These are phyloP conservation scores for Sphaerophoria rueppellii DNA, from an alignment of 2,888 invertebrate genomes.

Conservation along the genomic window DNA sequence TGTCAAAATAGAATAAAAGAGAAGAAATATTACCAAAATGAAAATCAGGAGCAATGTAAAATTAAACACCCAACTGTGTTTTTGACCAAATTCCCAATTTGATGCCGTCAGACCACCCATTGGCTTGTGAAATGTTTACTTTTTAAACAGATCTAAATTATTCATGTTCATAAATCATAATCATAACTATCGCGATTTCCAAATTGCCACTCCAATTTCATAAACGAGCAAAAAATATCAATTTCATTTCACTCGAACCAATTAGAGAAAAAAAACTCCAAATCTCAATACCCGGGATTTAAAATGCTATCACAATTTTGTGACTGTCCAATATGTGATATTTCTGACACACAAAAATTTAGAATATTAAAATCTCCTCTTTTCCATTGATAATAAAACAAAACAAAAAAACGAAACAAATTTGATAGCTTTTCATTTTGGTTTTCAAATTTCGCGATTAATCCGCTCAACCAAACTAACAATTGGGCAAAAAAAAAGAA, in stretches of 20 bases:
- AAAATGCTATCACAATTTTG: slow-evolving; percentile 12
- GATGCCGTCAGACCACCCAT: no score
- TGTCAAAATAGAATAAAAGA: no score
- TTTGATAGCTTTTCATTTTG: slow-evolving; percentile 27
- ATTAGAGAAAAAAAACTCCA: background rate
- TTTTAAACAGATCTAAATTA: no score
- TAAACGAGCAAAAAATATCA: no score
- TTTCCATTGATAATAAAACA: background rate
- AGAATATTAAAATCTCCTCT: slow-evolving; percentile 26
- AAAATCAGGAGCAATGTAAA: no score
- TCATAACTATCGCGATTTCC: no score
- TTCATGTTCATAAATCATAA: no score
- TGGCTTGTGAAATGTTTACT: no score
- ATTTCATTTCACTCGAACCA: background rate
- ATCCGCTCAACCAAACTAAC: background rate
- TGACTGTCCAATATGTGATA: slow-evolving; percentile 8
- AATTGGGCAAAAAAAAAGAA: background rate
- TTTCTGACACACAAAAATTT: slow-evolving; percentile 21
- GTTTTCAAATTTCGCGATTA: slow-evolving; percentile 19
- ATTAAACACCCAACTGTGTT: no score
- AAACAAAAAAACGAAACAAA: background rate
- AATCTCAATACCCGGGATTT: background rate
- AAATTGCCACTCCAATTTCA: no score
- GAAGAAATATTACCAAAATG: no score
- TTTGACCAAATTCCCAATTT: no score